These are phyloP conservation scores for Psix sp. DNA, from an alignment of 1,140 invertebrate genomes.

Conservation along the genomic window DNA sequence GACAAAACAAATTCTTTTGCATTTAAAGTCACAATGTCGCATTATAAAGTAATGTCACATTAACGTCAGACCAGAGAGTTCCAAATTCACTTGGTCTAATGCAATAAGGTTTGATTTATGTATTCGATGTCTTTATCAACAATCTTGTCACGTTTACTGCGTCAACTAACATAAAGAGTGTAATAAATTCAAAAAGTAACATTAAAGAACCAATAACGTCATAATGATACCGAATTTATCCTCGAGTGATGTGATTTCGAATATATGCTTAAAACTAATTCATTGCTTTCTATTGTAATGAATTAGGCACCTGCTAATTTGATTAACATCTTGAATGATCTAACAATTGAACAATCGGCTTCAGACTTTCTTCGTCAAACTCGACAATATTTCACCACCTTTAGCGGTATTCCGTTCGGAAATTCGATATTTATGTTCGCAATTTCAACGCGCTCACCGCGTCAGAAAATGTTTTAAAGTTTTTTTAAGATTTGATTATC, in stretches of 20 bases:
- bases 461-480: slow-evolving; percentile 9
- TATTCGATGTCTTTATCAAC: slow-evolving; percentile 54
- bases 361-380: slow-evolving; percentile 15
- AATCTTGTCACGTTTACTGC: slow-evolving; percentile 51
- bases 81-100: slow-evolving; percentile 48
- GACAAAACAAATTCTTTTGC: slow-evolving; percentile 20
- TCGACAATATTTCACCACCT: slow-evolving; percentile 16
- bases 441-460: slow-evolving; percentile 26
- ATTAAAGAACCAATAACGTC: slow-evolving; percentile 55
- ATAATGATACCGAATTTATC: slow-evolving; percentile 48
- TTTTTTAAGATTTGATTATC: too few species aligned
- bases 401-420: slow-evolving; percentile 34
- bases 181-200: slow-evolving; percentile 53
- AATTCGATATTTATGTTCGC: slow-evolving; percentile 29
- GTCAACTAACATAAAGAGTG: slow-evolving; percentile 50
- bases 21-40: slow-evolving; percentile 43
- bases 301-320: slow-evolving; percentile 28
- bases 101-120: slow-evolving; percentile 57
- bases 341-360: slow-evolving; percentile 17
- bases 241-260: slow-evolving; percentile 27
- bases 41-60: slow-evolving; percentile 52
- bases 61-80: slow-evolving; percentile 52
- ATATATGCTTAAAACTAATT: slow-evolving; percentile 9
- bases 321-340: slow-evolving; percentile 31
- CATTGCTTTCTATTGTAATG: slow-evolving; percentile 2